phyloP scores from a whole-genome alignment of 2,113 vertebrate genomes.

The Pitta sordida region DNA sequence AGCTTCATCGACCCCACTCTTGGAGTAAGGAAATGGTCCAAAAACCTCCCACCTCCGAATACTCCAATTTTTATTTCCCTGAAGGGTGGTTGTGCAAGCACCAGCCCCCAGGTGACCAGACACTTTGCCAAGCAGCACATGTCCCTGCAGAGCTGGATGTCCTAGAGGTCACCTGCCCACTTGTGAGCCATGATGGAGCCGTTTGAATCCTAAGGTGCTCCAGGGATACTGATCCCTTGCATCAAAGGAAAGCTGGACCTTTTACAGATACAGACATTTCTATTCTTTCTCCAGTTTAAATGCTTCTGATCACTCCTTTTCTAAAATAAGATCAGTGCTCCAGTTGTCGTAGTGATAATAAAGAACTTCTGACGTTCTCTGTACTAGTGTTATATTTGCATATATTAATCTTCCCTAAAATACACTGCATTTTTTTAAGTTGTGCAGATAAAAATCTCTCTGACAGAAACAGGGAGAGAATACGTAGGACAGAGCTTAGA shows the following conservation, averaged over 20 bases:
- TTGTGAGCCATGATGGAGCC: background rate
- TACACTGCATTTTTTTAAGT: background rate
- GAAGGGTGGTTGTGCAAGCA: background rate
- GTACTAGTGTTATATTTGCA: background rate
- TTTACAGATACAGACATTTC: background rate
- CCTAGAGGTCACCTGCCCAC: background rate
- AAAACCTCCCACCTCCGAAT: background rate
- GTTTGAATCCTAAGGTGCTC: background rate
- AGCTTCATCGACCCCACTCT: background rate
- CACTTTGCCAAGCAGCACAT: background rate
- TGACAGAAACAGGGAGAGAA: background rate
- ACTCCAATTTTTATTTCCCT: background rate
- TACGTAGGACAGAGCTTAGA: background rate
- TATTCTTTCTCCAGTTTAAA: background rate
- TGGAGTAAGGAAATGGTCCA: background rate
- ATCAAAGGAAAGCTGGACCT: background rate
- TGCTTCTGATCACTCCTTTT: background rate
- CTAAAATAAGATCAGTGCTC: background rate
- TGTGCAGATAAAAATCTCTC: background rate
- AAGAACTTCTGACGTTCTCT: background rate
- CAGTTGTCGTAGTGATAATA: background rate
- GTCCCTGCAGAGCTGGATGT: background rate
- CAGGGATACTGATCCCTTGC: rapidly evolving
- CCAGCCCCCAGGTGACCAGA: too few relatives aligned
- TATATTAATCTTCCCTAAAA: background rate